Evolutionary conservation across 2,113 vertebrate species (phyloP), one percentile per base, ranked within the genome.

Genomic region (Campylorhamphus procurvoides): DNA sequence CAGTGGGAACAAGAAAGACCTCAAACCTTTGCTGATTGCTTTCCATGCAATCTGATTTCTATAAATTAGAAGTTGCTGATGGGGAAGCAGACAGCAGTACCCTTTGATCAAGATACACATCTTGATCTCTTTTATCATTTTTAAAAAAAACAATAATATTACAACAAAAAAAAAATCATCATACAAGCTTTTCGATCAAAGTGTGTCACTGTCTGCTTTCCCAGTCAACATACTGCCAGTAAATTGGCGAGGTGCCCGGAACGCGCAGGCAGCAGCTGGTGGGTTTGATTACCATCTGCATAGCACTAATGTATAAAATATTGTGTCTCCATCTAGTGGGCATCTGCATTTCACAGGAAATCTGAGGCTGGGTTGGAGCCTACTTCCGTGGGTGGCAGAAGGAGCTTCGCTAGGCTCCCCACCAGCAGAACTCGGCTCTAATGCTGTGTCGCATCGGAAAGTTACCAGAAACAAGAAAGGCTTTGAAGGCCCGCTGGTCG

Each of bases 181-280:
- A 96, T 96, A 97, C 93, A 96, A 96, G 95, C 86, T 93, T 96
- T 96, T 96, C 92, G 81, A 97, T 97, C 96, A 97, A 97, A 97
- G 94, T 89, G 90, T 96, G 94, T 93, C 94, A 96, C 96, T 97
- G 94, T 96, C 94, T 95, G 91, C 95, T 96, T 97, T 97, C 93
- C 94, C 93, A 97, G 90, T 96, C 95, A 95, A 97, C 95, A 95
- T 87, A 77, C 90, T 96, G 94, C 94, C 94, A 94, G 90, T 39
- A 95, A 96, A 80, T 56, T 97, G 96, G 96, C 96, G 75, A 93
- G 76, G 46, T 90, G 95, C 97, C 96, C 20, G 0, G 95, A 86
- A 94, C 58, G 74, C 55, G 76, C 79, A 90, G 84, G 89, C 93
- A 91, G 96, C 95, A 97, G 93, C 94, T 97, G 96, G 94, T 96